Evolutionary conservation across 1,140 invertebrate genomes (phyloP), one percentile per base, ranked within the genome.

Genomic region (Ruditapes philippinarum): DNA sequence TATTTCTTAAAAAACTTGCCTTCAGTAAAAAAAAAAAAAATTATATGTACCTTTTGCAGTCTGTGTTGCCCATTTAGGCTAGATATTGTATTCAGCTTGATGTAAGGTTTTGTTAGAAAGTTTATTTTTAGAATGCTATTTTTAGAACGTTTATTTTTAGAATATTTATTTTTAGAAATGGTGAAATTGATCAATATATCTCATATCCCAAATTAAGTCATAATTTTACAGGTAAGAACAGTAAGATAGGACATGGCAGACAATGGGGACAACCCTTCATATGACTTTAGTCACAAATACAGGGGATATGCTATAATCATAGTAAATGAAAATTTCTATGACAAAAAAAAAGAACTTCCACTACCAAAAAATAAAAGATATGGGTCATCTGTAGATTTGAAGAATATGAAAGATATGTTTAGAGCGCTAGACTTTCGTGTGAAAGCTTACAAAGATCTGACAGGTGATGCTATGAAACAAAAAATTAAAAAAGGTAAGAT

Each of bases 401-500:
- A 51, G 70, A 74, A 49, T 14, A 74, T 74, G 70, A 49, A 74
- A 22, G 25, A 1, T 49, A 3, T 74, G 70, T 74, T 74, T 49
- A 14, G 28, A 74, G n/a, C 38, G 0, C 22, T 74, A 12, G 70
- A 74, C 42, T 74, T 74, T 22, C 25, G 28, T 7, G 70, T 74
- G 25, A 51, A 49, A 45, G 7, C 4, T 49, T 74, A 17, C 25
- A 74, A 74, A 74, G 70, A 74, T 31, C 49, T 74, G 40, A 74
- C 70, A 74, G 70, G 40, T 49, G 40, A 74, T 9, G 12, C 38
- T 12, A 74, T 74, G 70, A 74, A 31, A 36, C 9, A 74, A 9
- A 74, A 74, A 74, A 74, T 74, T 11, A 5, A 25, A 3, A 74
- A 74, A 74, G 70, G 70, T 74, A 74, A 70, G 36, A n/a, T n/a